Base-by-base conservation (phyloP, 1,140 invertebrate species). In the Chionoecetes opilio region DNA sequence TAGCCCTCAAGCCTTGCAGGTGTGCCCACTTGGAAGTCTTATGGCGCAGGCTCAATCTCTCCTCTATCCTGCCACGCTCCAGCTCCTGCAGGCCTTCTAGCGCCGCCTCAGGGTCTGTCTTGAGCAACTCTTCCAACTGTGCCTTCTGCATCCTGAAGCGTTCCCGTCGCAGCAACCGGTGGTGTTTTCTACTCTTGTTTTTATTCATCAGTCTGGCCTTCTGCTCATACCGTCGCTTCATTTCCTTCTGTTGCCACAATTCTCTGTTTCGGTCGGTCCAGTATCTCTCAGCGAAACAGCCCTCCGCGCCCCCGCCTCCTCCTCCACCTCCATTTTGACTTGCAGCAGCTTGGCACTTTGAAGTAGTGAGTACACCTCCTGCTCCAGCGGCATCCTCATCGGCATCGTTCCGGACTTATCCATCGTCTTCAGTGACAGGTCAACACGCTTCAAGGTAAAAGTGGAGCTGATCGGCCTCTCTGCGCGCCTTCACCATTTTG, bases 1-100 rank as follows among this genome's bases (percentile, higher is more conserved):
- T 99, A 0, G 99, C 98, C 96, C 98, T 98, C 38, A 99, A 97
- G 97, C 98, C 98, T 96, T 99, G 98, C 97, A 98, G 98, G 97
- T 98, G 98, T 0, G 99, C 98, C 99, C 99, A 99, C 96, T 99
- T 99, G 29, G 99, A 99, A 29, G 99, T 99, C 96, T 98, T 98
- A 97, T 99, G 99, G 88, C 99, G 98, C 37, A 99, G 97, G 87
- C 98, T 99, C 96, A 99, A 98, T 96, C 99, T 97, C 97, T 99
- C 99, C 96, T 98, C 97, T 82, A 99, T 98, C 96, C 99, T 97
- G 34, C 98, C 97, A 97, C 98, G 98, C 96, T 99, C 99, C 86
- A 99, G 97, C 96, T 98, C 97, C 96, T 99, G 98, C 11, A 99
- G 97, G 97, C 99, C 99, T 96, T 98, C 98, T 8, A 99, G 96